Percentiles rank a stretch among this genome's conserved stretches.
phyloP scores from a whole-genome alignment of 64 coral and sea anemone genomes.

The Montipora sp. region DNA sequence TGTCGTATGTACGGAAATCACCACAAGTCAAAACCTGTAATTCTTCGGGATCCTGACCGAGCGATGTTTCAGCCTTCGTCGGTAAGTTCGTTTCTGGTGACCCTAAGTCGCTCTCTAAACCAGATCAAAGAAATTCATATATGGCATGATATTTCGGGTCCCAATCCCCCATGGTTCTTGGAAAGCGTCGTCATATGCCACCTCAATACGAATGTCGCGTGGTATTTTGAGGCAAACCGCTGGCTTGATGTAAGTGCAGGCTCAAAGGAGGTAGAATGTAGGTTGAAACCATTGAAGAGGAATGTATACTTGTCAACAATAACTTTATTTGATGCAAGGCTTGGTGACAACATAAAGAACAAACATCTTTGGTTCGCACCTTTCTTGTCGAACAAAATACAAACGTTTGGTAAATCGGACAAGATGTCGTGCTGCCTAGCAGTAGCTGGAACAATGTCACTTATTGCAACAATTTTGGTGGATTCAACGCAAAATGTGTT shows the following conservation, averaged over 20 bases:
- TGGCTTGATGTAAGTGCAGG: slow-evolving; percentile 56
- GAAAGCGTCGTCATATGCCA: slow-evolving; percentile 75
- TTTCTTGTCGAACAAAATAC: slow-evolving; percentile 16
- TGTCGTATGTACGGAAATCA: slow-evolving; percentile 70
- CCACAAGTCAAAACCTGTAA: slow-evolving; percentile 62
- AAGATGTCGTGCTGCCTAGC: slow-evolving; percentile 46
- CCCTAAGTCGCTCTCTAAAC: slow-evolving; percentile 49
- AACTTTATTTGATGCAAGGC: slow-evolving; percentile 49
- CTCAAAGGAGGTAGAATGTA: slow-evolving; percentile 63
- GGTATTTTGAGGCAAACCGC: slow-evolving; percentile 77
- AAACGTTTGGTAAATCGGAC: slow-evolving; percentile 32
- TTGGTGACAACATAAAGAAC: slow-evolving; percentile 46
- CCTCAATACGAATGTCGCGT: slow-evolving; percentile 57
- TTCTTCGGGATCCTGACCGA: slow-evolving; percentile 70
- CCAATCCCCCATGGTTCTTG: slow-evolving; percentile 74
- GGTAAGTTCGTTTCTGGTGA: slow-evolving; percentile 62
- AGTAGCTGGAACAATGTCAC: slow-evolving; percentile 15
- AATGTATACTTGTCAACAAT: slow-evolving; percentile 8
- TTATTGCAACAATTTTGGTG: slow-evolving; percentile 18
- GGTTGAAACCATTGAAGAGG: slow-evolving; percentile 36
- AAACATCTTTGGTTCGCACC: slow-evolving; percentile 70
- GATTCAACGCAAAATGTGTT: slow-evolving; percentile 22
- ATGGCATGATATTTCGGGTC: slow-evolving; percentile 76
- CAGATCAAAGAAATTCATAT: slow-evolving; percentile 67
- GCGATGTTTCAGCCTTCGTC: slow-evolving; percentile 60